Percentiles rank a stretch among this genome's conserved stretches.
Conservation (phyloP, 2,113 vertebrate genomes). For the Crotalus helleri region DNA sequence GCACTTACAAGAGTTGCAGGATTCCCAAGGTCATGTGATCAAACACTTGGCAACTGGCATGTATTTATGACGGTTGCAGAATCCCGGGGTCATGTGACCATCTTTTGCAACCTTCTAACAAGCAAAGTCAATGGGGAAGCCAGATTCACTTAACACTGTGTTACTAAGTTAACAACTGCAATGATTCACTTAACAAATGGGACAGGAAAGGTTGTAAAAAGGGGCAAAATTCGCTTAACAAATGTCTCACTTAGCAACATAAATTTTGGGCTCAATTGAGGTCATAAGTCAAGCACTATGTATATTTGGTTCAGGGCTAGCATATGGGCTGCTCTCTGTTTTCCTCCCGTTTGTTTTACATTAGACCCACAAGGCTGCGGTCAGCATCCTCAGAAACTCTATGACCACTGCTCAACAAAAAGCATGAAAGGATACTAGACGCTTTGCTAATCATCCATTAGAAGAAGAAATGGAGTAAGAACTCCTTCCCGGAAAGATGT, state of each 20-base stretch:
- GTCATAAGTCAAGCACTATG: neutral
- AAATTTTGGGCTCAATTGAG: neutral
- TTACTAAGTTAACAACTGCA: neutral
- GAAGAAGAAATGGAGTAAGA: neutral
- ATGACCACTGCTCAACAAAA: neutral
- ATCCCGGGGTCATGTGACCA: neutral
- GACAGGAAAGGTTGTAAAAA: neutral
- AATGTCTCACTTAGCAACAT: neutral
- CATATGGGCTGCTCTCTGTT: neutral
- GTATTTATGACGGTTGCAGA: neutral
- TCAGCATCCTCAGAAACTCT: neutral
- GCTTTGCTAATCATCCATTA: neutral
- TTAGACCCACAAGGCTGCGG: neutral
- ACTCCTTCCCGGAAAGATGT: neutral
- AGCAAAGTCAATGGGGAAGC: neutral
- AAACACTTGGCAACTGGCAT: neutral
- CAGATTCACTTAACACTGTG: neutral
- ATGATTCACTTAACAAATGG: neutral
- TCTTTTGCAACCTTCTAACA: neutral
- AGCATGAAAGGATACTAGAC: neutral
- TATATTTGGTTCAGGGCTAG: neutral
- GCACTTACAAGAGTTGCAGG: neutral
- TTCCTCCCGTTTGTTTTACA: neutral
- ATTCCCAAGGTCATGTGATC: neutral
- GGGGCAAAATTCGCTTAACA: neutral